Base-by-base conservation (phyloP, 1,140 invertebrate genomes). In the Yoshiicerus persimilis region DNA sequence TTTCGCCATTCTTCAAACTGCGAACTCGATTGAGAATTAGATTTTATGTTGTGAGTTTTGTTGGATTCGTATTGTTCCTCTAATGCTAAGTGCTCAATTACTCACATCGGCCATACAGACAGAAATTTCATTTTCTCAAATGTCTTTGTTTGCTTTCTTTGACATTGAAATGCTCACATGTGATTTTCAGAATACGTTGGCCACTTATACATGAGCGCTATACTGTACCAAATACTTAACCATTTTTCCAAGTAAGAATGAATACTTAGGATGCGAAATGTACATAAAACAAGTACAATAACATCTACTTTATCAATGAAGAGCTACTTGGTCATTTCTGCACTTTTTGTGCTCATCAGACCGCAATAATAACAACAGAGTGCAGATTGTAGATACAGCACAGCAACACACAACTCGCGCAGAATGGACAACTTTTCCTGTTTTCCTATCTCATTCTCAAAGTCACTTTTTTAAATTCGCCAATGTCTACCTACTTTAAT, bases 71-170 rank as follows among this genome's bases (percentile, higher is more conserved):
- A 38, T 80, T 80, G 75, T 80, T 36, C 16, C 75, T 70, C 25
- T 70, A 30, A 30, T 20, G 75, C 75, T 80, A 36, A 36, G 75
- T 80, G 75, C 32, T 80, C 30, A 80, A 80, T 80, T 80, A 80
- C 32, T 32, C 75, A 36, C 75, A 36, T 34, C 30, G n/a, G 38
- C 10, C 75, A 80, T 80, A 36, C 16, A 80, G 75, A 80, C 38
- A 23, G 30, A 80, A 80, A 80, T 80, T 80, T 80, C 75, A 32
- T 80, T 80, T 80, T 80, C 75, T 80, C 32, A 36, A 80, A 80
- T 80, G 32, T 80, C 75, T 80, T 80, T 80, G 75, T 80, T 80
- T 80, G 75, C 75, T 80, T 80, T 80, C 75, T 80, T 80, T 36
- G 30, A 36, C 75, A 80, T 80, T 32, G 30, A 34, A 80, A 23